phyloP scores from a whole-genome alignment of 2,113 vertebrate genomes.

The Thryonomys swinderianus region DNA sequence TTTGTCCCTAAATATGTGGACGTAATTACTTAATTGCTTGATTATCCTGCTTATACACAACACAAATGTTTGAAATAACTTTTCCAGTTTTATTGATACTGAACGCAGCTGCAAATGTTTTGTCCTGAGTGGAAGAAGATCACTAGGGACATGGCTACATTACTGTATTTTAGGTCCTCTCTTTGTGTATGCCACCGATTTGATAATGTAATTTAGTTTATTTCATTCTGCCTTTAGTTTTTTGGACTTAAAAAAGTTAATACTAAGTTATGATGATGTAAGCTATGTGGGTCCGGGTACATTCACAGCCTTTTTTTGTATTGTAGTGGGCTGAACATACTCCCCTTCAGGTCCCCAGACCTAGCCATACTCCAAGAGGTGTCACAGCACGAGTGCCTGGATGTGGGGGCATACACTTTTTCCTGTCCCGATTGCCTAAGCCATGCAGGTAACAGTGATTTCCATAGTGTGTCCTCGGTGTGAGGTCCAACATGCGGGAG shows the following conservation, averaged over 20 bases:
- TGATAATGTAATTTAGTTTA: neutral
- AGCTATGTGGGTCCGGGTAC: neutral
- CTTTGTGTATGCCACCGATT: neutral
- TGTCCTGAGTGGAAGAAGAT: neutral
- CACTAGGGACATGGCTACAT: neutral
- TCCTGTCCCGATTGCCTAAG: neutral
- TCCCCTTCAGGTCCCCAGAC: no score
- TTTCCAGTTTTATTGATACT: neutral
- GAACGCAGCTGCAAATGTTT: neutral
- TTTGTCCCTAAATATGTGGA: neutral
- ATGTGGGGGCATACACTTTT: accelerated
- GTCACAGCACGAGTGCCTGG: neutral
- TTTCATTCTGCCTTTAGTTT: constrained; percentile 48
- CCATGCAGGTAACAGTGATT: neutral
- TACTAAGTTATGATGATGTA: neutral
- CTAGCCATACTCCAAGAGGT: no score
- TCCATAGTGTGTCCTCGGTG: neutral
- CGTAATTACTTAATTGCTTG: neutral
- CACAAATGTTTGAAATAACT: neutral
- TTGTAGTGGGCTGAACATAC: neutral
- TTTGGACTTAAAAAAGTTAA: neutral
- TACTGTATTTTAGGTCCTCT: neutral
- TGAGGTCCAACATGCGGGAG: neutral
- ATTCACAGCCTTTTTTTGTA: neutral
- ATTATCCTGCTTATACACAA: neutral